These are phyloP conservation scores for Caenorhabditis sp. DNA, from an alignment of 2,888 invertebrate genomes.

Conservation along the genomic window DNA sequence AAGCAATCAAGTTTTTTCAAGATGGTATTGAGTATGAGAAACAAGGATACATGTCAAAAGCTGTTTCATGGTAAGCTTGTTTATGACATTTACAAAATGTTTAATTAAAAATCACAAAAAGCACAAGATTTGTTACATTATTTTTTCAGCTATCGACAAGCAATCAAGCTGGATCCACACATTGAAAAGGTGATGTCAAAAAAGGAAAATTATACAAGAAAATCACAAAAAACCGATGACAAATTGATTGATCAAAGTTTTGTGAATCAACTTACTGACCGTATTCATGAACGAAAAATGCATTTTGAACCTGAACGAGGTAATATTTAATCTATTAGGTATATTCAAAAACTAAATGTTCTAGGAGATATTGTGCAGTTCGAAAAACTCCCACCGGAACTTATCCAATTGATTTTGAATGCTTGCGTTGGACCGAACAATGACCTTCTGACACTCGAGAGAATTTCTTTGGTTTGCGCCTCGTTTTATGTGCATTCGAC, in stretches of 20 bases:
- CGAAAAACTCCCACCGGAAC: not conserved
- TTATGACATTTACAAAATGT: not conserved
- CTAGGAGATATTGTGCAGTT: not conserved
- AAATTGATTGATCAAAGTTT: not conserved
- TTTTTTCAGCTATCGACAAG: not conserved
- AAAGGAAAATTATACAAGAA: not conserved
- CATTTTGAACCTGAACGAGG: not conserved
- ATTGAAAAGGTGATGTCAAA: slow-evolving; percentile 1
- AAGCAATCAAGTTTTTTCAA: not conserved
- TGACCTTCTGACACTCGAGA: not conserved
- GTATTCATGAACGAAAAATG: not conserved
- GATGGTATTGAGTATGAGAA: not conserved
- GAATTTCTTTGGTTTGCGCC: slow-evolving; percentile 1
- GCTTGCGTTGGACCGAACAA: not conserved
- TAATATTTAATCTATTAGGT: too few relatives aligned
- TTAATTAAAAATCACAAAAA: not conserved
- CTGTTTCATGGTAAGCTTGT: not conserved
- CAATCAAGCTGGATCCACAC: slow-evolving; percentile 1
- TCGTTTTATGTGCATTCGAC: not conserved
- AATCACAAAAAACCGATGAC: not conserved
- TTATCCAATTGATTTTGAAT: not conserved
- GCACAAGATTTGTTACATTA: too few relatives aligned
- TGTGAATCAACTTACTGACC: not conserved
- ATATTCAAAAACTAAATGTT: too few relatives aligned
- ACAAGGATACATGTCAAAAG: not conserved